Evolutionary conservation across 1,140 invertebrate genomes (phyloP), one percentile per base, ranked within the genome.

Genomic region (Hydropsyche tenuis): DNA sequence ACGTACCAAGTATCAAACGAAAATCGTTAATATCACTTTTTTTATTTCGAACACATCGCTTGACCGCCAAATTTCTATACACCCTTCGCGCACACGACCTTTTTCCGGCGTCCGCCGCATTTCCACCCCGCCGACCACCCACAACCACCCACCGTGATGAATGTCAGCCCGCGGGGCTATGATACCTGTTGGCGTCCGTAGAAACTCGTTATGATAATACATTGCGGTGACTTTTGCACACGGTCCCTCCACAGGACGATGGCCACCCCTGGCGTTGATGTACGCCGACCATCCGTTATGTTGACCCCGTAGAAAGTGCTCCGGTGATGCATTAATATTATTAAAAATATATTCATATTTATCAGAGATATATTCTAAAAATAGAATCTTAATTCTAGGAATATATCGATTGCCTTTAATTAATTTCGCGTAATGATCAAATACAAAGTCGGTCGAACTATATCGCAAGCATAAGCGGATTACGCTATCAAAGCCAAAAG

Each of bases 201-300:
- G 18, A 42, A 42, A 43, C 68, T 56, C 68, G 68, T 70, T 70
- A 56, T 56, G 23, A 70, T 70, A 70, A 70, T 70, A 56, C 68
- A 42, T 70, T 18, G 68, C 42, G 68, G 46, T 56, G 68, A 70
- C 48, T 70, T 56, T 56, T 56, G 68, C 68, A 70, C 68, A 20
- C 46, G 66, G 46, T 53, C 46, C 20, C 18, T 72, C 64, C 64
- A 60, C 12, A 22, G 56, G 16, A 3, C 7, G 7, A 22, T 23
- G 51, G 51, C 20, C 18, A 23, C 22, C 68, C 20, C 37, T 75
- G 74, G 42, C 72, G 69, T 78, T 78, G 77, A 78, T 78, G 65
- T 76, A 78, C 77, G 64, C 53, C 45, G 69, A 63, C 69, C 77
- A 78, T 78, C 74, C 75, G 72, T 78, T 78, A 78, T 78, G 11